Evolutionary conservation across 1,140 invertebrate species (phyloP).

Genomic region (Helicoverpa zea): DNA sequence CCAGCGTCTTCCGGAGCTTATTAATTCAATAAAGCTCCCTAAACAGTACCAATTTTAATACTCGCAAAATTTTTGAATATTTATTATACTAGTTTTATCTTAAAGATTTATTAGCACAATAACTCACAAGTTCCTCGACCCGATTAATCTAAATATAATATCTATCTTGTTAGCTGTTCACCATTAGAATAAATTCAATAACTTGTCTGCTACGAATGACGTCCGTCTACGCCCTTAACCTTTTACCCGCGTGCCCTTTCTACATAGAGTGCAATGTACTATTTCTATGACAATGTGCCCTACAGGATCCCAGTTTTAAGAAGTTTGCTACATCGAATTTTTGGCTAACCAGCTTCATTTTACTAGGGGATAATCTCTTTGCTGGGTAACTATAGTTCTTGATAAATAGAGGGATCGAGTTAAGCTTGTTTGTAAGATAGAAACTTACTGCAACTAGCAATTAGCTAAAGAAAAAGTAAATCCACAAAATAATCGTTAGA

Average conservation of each 20-base stretch:
- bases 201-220: conserved; percentile 43
- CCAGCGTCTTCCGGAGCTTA: too few species aligned
- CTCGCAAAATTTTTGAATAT: background rate
- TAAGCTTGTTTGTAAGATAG: too few species aligned
- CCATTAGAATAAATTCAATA: conserved; percentile 40
- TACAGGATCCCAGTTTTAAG: conserved; percentile 21
- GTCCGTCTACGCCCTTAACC: conserved; percentile 59
- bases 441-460: too few species aligned
- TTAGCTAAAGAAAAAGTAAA: too few species aligned
- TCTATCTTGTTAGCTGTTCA: background rate
- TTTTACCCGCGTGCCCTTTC: conserved; percentile 50
- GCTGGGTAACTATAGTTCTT: too few species aligned
- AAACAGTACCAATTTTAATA: too few species aligned
- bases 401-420: too few species aligned
- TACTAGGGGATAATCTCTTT: too few species aligned
- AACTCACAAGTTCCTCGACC: background rate
- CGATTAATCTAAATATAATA: background rate
- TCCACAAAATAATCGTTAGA: too few species aligned
- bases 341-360: background rate
- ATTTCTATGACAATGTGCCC: conserved; percentile 22
- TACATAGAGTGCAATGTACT: conserved; percentile 24
- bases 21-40: too few species aligned
- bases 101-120: background rate
- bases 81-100: background rate
- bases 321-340: background rate